Evolutionary conservation across 1,140 invertebrate genomes (phyloP), one percentile per base, ranked within the genome.

Genomic region (Hyles euphorbiae): DNA sequence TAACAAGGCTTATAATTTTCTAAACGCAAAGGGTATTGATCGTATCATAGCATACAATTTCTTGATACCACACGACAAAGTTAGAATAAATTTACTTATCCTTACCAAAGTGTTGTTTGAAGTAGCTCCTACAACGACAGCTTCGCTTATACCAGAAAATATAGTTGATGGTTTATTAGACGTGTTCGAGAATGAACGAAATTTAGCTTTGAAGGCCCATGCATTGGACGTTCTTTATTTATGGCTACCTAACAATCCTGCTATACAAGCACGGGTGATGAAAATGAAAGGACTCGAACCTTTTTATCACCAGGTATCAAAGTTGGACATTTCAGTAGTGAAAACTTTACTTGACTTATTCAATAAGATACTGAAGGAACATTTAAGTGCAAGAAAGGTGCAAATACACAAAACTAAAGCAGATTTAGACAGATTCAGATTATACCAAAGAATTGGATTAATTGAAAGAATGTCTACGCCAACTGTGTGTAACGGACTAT

Each of bases 171-270:
- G 70, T 62, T 40, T 87, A n/a, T 33, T 87, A 44, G 76, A 84
- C 56, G 72, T 87, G 40, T 85, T 84, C 47, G 80, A 83, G 60
- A 56, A 76, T 8, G 79, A 83, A 33, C 60, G 70, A 3, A 74
- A 78, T 54, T 47, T 78, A 34, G 68, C 63, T 34, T 44, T 81
- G 5, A 85, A 87, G 64, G 74, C 71, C 4, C 67, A 74, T 10
- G 72, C 69, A 0, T 33, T 87, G 36, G 78, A 85, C 55, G 69
- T 87, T 10, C 40, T 87, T 3, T 60, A 70, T 34, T 5, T 65
- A 22, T 85, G 82, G 82, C 56, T 87, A 36, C 82, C 81, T 47
- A 68, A 72, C 4, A 84, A 83, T 33, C 82, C 81, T 12, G 65
- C 55, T 44, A 45, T 81, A 9, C 84, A 87, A 68, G 72, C 75